These are phyloP conservation scores for Crotalus helleri DNA, from an alignment of 2,113 vertebrate genomes.

Conservation along the genomic window DNA sequence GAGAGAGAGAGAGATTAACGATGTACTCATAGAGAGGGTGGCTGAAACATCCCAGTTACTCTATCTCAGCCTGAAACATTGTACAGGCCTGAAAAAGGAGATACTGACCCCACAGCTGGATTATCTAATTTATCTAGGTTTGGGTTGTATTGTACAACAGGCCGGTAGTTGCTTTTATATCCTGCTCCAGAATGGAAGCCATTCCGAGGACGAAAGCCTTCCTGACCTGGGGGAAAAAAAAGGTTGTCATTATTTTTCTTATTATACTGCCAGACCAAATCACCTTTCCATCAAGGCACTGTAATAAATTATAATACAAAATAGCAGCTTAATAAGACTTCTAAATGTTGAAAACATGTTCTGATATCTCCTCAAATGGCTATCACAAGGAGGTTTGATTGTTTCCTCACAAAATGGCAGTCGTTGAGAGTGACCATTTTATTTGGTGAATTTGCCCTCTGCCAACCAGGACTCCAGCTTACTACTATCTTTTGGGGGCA, in stretches of 20 bases:
- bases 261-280: neutral
- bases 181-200: constrained; percentile 56
- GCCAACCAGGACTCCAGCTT: neutral
- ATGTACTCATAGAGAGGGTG: neutral
- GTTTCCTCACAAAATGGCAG: neutral
- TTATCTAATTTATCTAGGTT: constrained; percentile 42
- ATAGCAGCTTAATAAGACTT: neutral
- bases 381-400: neutral
- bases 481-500: neutral
- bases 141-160: constrained; percentile 44
- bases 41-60: neutral
- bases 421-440: neutral
- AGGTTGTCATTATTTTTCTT: neutral
- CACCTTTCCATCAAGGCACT: neutral
- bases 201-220: constrained; percentile 47
- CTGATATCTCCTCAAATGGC: neutral
- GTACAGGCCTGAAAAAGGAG: neutral
- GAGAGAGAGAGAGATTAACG: neutral
- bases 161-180: constrained; percentile 55
- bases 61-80: neutral
- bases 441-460: neutral
- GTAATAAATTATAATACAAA: neutral
- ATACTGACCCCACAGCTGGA: constrained; percentile 46
- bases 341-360: neutral
- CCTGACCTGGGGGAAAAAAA: constrained; percentile 37